Base-by-base conservation (phyloP, 2,797 vertebrate species). In the Cuniculus paca region DNA sequence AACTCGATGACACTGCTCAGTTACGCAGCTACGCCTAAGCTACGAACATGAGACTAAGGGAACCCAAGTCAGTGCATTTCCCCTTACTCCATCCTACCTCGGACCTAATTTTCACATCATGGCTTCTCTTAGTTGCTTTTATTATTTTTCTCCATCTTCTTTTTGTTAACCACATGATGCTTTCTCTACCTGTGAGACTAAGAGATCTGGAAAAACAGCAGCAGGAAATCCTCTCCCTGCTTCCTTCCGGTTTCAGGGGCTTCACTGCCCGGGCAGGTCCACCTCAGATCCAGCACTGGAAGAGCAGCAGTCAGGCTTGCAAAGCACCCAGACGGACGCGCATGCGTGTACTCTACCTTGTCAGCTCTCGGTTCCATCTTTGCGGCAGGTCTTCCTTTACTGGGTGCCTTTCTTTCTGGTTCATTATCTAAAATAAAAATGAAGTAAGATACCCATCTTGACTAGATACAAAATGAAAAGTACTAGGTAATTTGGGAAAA, bases 351-450 rank as follows among this genome's bases (percentile, higher is more conserved):
- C 96, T 97, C 86, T 28, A 20, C 91, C 93, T 78, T 39, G 17
- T 92, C 97, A 80, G 95, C 60, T 95, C 97, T 98, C 90, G 70
- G 82, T 68, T 94, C 96, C 80, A 36, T 31, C 28, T 92, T 97
- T 92, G 91, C 95, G 78, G 97, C 97, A 79, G 94, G 94, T 91
- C 97, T 98, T 93, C 95, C 98, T 94, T n/a, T 90, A 6, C 60
- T 97, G 80, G 94, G 39, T 56, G 88, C 8, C 79, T 96, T 98
- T 97, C 92, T 98, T 95, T 98, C 98, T 82, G 92, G 22, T 86
- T 94, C 96, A 58, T 96, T 97, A 93, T 96, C 98, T 99, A 94
- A 96, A 97, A 97, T 52, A 95, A 90, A 95, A 96, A 86, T 78
- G 36, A 96, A 94, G 79, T 72, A 93, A 92, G 26, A 83, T 13